Evolutionary conservation across 2,888 invertebrate species (phyloP).

Genomic region (Gastrophysa polygoni): DNA sequence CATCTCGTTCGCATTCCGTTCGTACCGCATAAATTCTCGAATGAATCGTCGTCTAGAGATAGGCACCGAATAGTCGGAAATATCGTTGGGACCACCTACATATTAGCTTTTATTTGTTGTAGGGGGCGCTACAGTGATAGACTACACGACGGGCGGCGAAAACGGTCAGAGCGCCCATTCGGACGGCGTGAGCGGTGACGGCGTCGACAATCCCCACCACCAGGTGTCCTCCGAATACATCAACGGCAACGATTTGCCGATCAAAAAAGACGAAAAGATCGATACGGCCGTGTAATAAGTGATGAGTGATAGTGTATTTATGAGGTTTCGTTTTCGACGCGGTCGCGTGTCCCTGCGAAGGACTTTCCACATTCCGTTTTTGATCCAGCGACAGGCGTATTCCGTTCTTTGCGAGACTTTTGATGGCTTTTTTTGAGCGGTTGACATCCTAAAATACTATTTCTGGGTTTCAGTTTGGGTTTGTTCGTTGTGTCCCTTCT

Average conservation of each 20-base stretch:
- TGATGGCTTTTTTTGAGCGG: too few relatives aligned
- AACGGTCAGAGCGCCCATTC: slow-evolving; percentile 50
- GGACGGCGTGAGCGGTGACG: slow-evolving; percentile 50
- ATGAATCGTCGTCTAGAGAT: too few relatives aligned
- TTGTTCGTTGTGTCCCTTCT: too few relatives aligned
- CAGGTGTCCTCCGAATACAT: slow-evolving; percentile 66
- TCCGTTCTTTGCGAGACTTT: too few relatives aligned
- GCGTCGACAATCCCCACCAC: slow-evolving; percentile 60
- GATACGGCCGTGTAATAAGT: slow-evolving; percentile 64
- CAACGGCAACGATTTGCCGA: slow-evolving; percentile 62
- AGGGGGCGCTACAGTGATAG: slow-evolving; percentile 59
- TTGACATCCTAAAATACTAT: too few relatives aligned
- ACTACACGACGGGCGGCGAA: slow-evolving; percentile 54
- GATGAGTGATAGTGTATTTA: background rate
- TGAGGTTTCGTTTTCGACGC: background rate
- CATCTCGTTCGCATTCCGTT: too few relatives aligned
- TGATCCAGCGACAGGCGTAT: background rate
- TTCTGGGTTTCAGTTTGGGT: too few relatives aligned
- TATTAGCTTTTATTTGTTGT: slow-evolving; percentile 53
- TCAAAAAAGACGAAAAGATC: slow-evolving; percentile 65
- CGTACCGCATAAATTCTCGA: too few relatives aligned
- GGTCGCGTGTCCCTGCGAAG: background rate
- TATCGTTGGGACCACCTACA: slow-evolving; percentile 31
- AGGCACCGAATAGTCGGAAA: too few relatives aligned
- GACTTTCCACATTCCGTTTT: slow-evolving; percentile 11